Conservation (phyloP, 2,113 vertebrate species). For the Plecotus auritus region DNA sequence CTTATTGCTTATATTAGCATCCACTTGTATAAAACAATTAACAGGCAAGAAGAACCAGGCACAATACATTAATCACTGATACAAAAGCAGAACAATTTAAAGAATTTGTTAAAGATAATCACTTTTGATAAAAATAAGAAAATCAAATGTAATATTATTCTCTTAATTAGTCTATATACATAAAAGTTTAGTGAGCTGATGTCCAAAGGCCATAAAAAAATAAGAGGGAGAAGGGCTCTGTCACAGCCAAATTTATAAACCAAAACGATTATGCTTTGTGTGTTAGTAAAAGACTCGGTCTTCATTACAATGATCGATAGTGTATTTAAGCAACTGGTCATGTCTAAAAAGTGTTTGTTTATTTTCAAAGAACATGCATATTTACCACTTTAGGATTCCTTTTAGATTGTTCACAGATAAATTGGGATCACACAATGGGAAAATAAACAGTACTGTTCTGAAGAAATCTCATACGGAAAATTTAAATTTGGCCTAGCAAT, state of each 20-base stretch:
- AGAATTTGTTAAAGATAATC: conserved; percentile 69
- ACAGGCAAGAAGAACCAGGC: conserved; percentile 62
- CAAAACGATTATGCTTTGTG: conserved; percentile 20
- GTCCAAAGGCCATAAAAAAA: background rate
- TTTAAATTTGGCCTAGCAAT: background rate
- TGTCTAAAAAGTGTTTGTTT: conserved; percentile 74
- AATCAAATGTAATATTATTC: conserved; percentile 45
- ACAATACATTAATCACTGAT: conserved; percentile 75
- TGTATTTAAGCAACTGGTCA: conserved; percentile 62
- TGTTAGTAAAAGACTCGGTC: conserved; percentile 45
- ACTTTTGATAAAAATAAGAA: conserved; percentile 70
- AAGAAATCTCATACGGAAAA: background rate
- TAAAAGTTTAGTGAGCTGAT: background rate
- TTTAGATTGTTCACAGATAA: conserved; percentile 32
- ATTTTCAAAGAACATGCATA: conserved; percentile 47
- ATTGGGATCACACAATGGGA: background rate
- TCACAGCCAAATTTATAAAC: background rate
- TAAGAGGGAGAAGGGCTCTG: background rate
- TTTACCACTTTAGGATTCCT: conserved; percentile 48
- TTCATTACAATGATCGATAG: conserved; percentile 71
- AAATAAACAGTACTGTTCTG: background rate
- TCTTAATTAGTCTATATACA: conserved; percentile 9
- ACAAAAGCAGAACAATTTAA: conserved; percentile 68
- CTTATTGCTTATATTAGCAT: conserved; percentile 74
- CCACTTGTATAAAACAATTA: conserved; percentile 76